These are phyloP conservation scores for Adelges cooleyi DNA, from an alignment of 1,140 invertebrate species.

Conservation along the genomic window DNA sequence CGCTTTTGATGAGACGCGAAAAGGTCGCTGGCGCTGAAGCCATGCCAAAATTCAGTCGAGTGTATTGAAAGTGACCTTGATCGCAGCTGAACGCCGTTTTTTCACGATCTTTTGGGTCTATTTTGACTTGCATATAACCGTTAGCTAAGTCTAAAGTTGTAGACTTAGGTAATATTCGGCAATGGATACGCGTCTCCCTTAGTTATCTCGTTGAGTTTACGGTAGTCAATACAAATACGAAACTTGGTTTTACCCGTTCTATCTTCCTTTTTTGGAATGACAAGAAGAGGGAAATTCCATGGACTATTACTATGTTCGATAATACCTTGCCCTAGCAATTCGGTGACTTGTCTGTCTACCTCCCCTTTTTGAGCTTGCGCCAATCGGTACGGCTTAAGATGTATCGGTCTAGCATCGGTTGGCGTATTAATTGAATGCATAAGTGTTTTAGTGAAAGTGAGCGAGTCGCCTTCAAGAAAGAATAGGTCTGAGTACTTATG, in stretches of 20 bases:
- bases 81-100: conserved; percentile 42
- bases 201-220: conserved; percentile 39
- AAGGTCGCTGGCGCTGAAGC: too few relatives aligned
- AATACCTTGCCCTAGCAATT: conserved; percentile 28
- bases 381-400: conserved; percentile 36
- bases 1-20: too few relatives aligned
- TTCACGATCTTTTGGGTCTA: conserved; percentile 36
- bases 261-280: conserved; percentile 33
- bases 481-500: conserved; percentile 30
- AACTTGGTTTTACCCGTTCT: conserved; percentile 30
- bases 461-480: neutral
- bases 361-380: conserved; percentile 36
- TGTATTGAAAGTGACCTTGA: conserved; percentile 38
- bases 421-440: conserved; percentile 34
- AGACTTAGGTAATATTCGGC: conserved; percentile 43
- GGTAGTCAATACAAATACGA: conserved; percentile 35
- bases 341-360: conserved; percentile 35
- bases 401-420: conserved; percentile 31
- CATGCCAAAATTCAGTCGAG: too few relatives aligned
- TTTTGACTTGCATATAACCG: conserved; percentile 42
- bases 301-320: conserved; percentile 25
- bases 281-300: conserved; percentile 28
- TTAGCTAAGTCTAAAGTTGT: conserved; percentile 41
- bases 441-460: conserved; percentile 31
- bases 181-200: conserved; percentile 43